Percentiles rank a stretch among this genome's conserved stretches.
Evolutionary conservation across 2,888 invertebrate genomes (phyloP).

Genomic region (Ochropleura plecta): DNA sequence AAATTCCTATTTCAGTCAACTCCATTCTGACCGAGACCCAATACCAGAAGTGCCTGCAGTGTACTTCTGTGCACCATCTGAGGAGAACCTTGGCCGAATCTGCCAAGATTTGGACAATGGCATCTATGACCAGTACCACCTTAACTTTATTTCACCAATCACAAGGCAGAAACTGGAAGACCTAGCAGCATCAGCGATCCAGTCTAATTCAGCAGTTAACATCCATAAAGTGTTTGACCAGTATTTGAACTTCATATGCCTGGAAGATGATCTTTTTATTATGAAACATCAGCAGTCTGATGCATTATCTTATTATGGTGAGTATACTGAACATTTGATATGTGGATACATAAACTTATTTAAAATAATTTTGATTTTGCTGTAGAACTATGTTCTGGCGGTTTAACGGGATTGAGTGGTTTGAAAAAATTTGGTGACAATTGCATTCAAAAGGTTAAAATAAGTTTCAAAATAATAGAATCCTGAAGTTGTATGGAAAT

Average conservation of each 20-base stretch:
- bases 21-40: conserved; percentile 96
- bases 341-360: too few relatives aligned
- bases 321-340: conserved; percentile 63
- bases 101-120: conserved; percentile 97
- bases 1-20: conserved; percentile 90
- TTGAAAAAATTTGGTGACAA: too few relatives aligned
- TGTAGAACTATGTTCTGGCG: too few relatives aligned
- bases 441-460: too few relatives aligned
- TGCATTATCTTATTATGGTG: conserved; percentile 97
- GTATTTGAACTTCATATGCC: conserved; percentile 99
- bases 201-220: conserved; percentile 96
- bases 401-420: too few relatives aligned
- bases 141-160: conserved; percentile 99
- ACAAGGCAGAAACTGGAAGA: conserved; percentile 98
- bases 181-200: conserved; percentile 97
- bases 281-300: conserved; percentile 98
- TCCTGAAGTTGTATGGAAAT: background rate
- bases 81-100: conserved; percentile 98
- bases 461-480: background rate
- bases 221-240: conserved; percentile 99
- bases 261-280: conserved; percentile 99
- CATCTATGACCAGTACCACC: conserved; percentile 97
- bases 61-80: conserved; percentile 98
- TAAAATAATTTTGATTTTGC: too few relatives aligned
- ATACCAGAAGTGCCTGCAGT: conserved; percentile 99